These are phyloP conservation scores for Sweltsa coloradensis DNA, from an alignment of 1,140 invertebrate genomes.

Conservation along the genomic window DNA sequence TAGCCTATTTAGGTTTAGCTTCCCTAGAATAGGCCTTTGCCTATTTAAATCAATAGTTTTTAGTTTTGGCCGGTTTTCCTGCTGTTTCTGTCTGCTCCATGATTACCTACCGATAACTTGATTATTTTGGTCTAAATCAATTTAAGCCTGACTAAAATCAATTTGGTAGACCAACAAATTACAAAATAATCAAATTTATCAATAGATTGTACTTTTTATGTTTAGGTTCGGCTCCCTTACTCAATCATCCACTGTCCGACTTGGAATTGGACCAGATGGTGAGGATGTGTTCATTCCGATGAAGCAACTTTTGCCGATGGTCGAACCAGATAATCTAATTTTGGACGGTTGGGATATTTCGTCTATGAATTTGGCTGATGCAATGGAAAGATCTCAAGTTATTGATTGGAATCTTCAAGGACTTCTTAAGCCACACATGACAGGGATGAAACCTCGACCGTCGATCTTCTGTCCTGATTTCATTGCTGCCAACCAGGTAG, in stretches of 20 bases:
- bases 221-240: constrained; percentile 74
- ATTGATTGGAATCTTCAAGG: constrained; percentile 57
- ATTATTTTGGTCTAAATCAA: no score
- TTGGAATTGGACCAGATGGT: constrained; percentile 56
- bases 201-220: background rate
- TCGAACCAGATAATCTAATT: constrained; percentile 76
- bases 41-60: no score
- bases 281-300: constrained; percentile 72
- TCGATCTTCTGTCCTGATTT: constrained; percentile 85
- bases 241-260: constrained; percentile 72
- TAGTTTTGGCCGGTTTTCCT: no score
- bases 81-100: no score
- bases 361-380: constrained; percentile 64
- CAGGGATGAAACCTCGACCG: constrained; percentile 60
- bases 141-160: constrained; percentile 8
- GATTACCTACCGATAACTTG: no score
- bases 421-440: constrained; percentile 61
- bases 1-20: no score
- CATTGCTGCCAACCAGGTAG: constrained; percentile 89
- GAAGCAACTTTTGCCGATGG: constrained; percentile 73
- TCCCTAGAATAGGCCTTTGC: no score
- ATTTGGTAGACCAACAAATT: no score
- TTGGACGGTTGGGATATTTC: constrained; percentile 97
- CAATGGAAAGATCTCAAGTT: constrained; percentile 71
- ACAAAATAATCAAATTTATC: background rate